Evolutionary conservation across 2,888 invertebrate genomes (phyloP), one percentile per base, ranked within the genome.

Genomic region (Eilema sororculum): DNA sequence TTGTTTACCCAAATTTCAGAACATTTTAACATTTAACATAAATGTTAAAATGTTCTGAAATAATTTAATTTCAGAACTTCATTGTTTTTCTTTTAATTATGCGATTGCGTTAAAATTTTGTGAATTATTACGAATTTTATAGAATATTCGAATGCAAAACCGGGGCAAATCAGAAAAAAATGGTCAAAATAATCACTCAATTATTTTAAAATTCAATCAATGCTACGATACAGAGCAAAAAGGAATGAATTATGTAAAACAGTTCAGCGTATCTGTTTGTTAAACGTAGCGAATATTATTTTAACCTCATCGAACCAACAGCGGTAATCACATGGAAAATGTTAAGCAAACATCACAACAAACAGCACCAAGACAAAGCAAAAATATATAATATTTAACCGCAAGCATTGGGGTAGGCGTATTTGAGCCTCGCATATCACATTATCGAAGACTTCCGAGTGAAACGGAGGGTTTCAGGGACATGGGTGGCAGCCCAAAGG

Each of bases 361-460:
- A 78, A 72, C 67, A 60, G 57, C 30, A 52, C 67, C 24, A 63
- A 72, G 69, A 76, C 67, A 82, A 80, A 73, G 72, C 61, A 66
- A 71, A 80, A 78, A 74, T 82, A 80, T 65, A 57, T 30, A 33
- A 61, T 73, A 80, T 77, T 78, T 80, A 82, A 77, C 78, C 72
- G 75, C 75, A 72, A 74, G 71, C 30, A 65, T 63, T 68, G 65
- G 78, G 68, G 72, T 72, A 70, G 78, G 75, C 73, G 77, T 77
- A 78, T 83, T 78, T 81, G 82, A 81, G 80, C 78, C 81, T 78
- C 83, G 73, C 81, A 84, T 87, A 86, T 87, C 85, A 83, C 84
- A 87, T 87, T 87, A 87, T 87, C 83, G 83, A 71, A 77, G 81
- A 77, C 76, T 80, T 83, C 79, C 73, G 78, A 73, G 74, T 74